phyloP scores from a whole-genome alignment of 1,140 invertebrate species.

The Ostrea denselamellosa region DNA sequence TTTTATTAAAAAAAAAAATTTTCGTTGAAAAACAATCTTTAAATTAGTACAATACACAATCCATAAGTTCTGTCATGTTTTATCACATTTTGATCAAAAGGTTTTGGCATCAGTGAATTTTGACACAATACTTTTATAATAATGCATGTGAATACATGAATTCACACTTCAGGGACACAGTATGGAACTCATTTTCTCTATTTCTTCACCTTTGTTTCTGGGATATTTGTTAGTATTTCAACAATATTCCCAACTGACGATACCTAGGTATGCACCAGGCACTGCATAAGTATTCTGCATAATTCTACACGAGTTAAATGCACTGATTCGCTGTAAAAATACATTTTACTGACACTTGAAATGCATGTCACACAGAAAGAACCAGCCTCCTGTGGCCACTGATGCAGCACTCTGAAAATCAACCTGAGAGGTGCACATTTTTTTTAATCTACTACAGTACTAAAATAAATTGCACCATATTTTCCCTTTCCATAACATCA shows the following conservation, averaged over 20 bases:
- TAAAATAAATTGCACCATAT: constrained; percentile 25
- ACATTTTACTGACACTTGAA: background rate
- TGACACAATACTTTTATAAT: background rate
- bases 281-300: background rate
- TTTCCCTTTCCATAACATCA: constrained; percentile 31
- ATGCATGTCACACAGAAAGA: constrained; percentile 12
- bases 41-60: background rate
- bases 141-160: background rate
- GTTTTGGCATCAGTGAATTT: constrained; percentile 35
- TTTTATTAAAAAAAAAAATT: background rate
- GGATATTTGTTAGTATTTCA: background rate
- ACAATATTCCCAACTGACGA: background rate
- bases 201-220: background rate
- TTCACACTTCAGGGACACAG: background rate
- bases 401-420: constrained; percentile 21
- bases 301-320: background rate
- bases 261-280: background rate
- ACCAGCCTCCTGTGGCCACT: background rate
- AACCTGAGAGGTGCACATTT: background rate
- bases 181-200: background rate
- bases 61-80: background rate
- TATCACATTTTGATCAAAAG: constrained; percentile 30
- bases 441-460: background rate
- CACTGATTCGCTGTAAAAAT: background rate
- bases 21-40: constrained; percentile 17